Percentiles rank a stretch among this genome's conserved stretches.
Evolutionary conservation across 2,888 invertebrate genomes (phyloP).

Genomic region (Yponomeuta evonymella): DNA sequence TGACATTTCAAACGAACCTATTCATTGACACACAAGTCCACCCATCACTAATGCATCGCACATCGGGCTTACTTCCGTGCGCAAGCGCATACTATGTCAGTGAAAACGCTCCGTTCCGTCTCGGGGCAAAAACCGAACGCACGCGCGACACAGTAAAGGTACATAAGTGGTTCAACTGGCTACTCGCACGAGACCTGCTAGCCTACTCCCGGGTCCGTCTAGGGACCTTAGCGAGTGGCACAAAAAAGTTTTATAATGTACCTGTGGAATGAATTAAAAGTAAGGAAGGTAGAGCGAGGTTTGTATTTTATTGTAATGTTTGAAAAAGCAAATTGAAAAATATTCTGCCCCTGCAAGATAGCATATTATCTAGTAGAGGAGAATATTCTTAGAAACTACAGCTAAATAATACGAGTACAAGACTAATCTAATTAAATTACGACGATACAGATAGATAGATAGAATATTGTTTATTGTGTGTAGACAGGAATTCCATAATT

Average conservation of each 20-base stretch:
- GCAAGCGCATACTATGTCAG: conserved; percentile 20
- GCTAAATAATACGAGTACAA: no score
- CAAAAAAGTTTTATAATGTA: background rate
- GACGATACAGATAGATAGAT: no score
- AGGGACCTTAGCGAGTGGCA: background rate
- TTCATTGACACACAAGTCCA: background rate
- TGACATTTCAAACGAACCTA: background rate
- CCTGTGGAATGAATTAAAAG: no score
- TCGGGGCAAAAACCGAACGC: conserved; percentile 21
- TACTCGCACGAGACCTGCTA: background rate
- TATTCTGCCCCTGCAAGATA: no score
- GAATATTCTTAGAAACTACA: no score
- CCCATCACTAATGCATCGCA: conserved; percentile 11
- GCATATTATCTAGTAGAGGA: no score
- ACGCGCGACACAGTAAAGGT: conserved; percentile 16
- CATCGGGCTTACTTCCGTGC: conserved; percentile 18
- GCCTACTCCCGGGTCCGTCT: background rate
- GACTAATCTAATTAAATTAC: no score
- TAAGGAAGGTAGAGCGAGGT: no score
- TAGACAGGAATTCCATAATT: no score
- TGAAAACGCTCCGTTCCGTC: conserved; percentile 23
- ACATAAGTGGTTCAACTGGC: background rate
- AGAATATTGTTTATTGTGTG: no score
- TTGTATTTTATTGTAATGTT: no score
- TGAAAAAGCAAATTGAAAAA: no score